Evolutionary conservation across 2,113 vertebrate genomes (phyloP).

Genomic region (Clarias magur): DNA sequence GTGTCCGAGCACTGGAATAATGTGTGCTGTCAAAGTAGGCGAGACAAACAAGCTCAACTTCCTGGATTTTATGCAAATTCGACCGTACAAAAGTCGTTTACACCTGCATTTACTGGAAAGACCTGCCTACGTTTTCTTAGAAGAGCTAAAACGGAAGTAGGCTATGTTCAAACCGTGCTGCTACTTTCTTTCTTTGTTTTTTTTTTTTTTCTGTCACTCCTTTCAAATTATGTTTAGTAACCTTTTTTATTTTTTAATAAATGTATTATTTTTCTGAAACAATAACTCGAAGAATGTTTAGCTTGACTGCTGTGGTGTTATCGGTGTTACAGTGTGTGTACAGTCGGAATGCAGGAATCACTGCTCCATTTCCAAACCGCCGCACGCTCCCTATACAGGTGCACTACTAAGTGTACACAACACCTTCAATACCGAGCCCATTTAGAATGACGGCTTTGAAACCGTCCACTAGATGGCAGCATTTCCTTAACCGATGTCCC

Average conservation of each 20-base stretch:
- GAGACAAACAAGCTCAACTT: slow-evolving; percentile 41
- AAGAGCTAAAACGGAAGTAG: neutral
- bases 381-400: neutral
- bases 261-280: too few species aligned
- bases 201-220: neutral
- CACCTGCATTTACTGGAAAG: slow-evolving; percentile 40
- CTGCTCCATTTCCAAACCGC: neutral
- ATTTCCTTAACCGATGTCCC: neutral
- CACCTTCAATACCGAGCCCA: neutral
- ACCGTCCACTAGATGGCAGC: slow-evolving; percentile 33
- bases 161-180: too few species aligned
- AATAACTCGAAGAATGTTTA: neutral
- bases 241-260: neutral
- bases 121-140: slow-evolving; percentile 19
- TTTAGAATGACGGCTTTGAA: neutral
- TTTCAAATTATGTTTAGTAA: neutral
- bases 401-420: neutral
- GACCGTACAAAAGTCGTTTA: neutral
- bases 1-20: neutral
- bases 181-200: neutral
- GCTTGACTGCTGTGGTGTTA: too few species aligned
- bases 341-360: neutral
- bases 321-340: neutral
- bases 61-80: slow-evolving; percentile 51
- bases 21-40: neutral